Conservation (phyloP, 2,888 invertebrate species). For the Heliconius ethilla region DNA sequence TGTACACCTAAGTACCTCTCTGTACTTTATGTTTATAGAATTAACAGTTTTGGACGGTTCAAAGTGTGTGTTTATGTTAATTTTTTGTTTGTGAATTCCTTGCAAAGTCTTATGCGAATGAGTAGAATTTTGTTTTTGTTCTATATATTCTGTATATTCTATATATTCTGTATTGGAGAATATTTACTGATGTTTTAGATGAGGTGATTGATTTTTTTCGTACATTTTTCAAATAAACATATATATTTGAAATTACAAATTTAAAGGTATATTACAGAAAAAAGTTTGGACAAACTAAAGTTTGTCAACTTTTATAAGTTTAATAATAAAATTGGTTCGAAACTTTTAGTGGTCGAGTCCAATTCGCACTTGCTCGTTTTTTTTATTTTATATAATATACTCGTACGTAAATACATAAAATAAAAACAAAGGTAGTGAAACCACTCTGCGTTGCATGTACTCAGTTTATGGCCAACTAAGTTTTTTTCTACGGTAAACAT, state of each 20-base stretch:
- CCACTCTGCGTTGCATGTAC: neutral
- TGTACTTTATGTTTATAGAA: conserved; percentile 24
- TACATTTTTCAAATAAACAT: neutral
- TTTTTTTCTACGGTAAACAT: neutral
- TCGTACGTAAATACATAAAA: no score
- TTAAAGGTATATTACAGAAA: no score
- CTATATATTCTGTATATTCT: no score
- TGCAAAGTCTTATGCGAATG: conserved; percentile 1
- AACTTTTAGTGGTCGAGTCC: no score
- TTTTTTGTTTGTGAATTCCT: conserved; percentile 12
- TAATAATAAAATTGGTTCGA: no score
- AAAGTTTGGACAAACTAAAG: no score
- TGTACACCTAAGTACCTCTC: no score
- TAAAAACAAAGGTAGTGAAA: no score
- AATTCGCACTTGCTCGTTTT: no score
- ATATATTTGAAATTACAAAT: fast-evolving
- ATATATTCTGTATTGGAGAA: neutral
- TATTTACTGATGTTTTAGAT: neutral
- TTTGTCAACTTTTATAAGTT: no score
- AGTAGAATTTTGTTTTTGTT: neutral
- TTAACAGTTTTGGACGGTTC: conserved; percentile 27
- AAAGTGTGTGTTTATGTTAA: conserved; percentile 22
- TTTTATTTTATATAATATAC: no score
- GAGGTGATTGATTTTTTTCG: neutral
- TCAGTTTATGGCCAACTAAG: neutral